A percentile compares a stretch with the other conserved stretches of the same genome.
phyloP scores from a whole-genome alignment of 30 jellyfish, hydroid and myxozoan species.

The Aurelia sp. region DNA sequence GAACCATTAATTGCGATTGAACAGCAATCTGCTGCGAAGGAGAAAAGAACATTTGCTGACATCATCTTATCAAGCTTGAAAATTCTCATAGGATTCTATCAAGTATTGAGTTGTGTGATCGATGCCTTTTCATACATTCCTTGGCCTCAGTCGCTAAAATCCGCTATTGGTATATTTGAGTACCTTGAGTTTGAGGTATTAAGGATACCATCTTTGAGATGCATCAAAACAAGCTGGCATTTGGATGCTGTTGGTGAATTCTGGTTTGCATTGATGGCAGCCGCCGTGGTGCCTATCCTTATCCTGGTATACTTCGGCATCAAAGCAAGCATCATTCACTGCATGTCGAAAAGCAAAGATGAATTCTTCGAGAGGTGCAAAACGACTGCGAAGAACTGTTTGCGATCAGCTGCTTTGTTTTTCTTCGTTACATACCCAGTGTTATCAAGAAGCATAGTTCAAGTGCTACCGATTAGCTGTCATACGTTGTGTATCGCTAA shows the following conservation, averaged over 20 bases:
- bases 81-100: conserved; percentile 60
- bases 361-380: not conserved
- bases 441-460: conserved; percentile 10
- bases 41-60: conserved; percentile 50
- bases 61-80: conserved; percentile 46
- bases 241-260: conserved; percentile 35
- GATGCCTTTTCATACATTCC: conserved; percentile 3
- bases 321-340: not conserved
- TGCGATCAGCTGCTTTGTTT: conserved; percentile 13
- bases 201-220: conserved; percentile 38
- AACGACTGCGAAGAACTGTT: not conserved
- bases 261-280: conserved; percentile 23
- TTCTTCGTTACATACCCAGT: conserved; percentile 57
- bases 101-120: conserved; percentile 12
- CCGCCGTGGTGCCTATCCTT: conserved; percentile 9
- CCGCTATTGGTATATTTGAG: not conserved
- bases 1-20: too few species aligned
- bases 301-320: not conserved
- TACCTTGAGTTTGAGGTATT: conserved; percentile 31
- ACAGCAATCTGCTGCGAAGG: not conserved
- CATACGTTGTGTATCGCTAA: conserved; percentile 15
- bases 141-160: conserved; percentile 38
- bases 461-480: conserved; percentile 47
- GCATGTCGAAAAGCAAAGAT: not conserved
- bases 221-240: conserved; percentile 52